Evolutionary conservation across 2,797 vertebrate species (phyloP), one percentile per base, ranked within the genome.

Genomic region (Discoglossus pictus): DNA sequence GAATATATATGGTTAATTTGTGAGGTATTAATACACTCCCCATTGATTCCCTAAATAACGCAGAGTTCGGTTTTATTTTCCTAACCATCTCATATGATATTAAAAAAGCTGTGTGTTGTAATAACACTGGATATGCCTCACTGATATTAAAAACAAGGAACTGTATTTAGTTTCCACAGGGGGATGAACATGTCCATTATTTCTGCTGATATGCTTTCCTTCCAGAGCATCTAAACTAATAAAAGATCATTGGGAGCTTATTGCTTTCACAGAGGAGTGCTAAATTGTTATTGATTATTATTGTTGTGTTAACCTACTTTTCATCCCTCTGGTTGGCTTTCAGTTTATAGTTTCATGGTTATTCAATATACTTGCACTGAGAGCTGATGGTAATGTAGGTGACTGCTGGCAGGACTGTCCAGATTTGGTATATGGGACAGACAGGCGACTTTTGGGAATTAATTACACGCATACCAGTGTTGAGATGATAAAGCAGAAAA

Each of bases 201-300:
- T 36, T 24, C 10, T 18, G n/a, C 20, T 15, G 1, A 7, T 54
- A 3, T 54, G 6, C 34, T 3, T 34, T 2, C 13, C 36, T 40
- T 56, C 36, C 36, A 40, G 12, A 38, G 20, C 15, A 40, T 11
- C 21, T 6, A 9, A 56, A 4, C n/a, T 61, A 77, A 76, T 73
- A 72, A 71, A 75, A 71, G 56, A 31, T 64, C 50, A 53, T 55
- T n/a, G 51, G 27, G 64, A 76, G 68, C 80, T 86, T 82, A 76
- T 72, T 74, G 74, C 60, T 74, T 48, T 79, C 75, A 74, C 80
- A 81, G 80, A 65, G 31, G 83, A 76, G 76, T 89, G 91, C 93
- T 91, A 78, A 92, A 91, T 82, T 73, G 79, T 61, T 79, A 91
- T 86, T 79, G 87, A 89, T 89, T 84, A 89, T 84, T 77, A 65